Base-by-base conservation (phyloP, 2,888 invertebrate species). In the Athalia rosae region DNA sequence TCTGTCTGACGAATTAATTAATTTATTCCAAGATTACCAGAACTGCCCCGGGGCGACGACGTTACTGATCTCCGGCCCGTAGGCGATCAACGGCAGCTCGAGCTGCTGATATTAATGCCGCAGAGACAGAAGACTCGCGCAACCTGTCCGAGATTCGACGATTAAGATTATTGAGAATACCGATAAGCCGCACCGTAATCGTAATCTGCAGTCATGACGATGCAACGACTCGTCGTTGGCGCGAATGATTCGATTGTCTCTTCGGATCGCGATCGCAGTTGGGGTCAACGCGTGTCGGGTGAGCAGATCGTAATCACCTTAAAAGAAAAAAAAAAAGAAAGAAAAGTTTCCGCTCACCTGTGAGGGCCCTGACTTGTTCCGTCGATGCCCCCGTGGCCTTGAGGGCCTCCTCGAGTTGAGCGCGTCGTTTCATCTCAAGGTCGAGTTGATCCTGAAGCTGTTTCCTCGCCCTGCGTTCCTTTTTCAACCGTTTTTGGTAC, bases 401-500 rank as follows among this genome's bases (percentile, higher is more conserved):
- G 76, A 95, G 91, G 64, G 95, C 95, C 81, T 96, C 96, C 88
- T 96, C 96, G 79, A 95, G 92, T 88, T 96, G 95, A 83, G 93
- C 92, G 88, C 95, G 93, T 90, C 95, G 92, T 90, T 96, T 96
- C 85, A 95, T 92, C 90, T 97, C 97, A 84, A 93, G 89, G 83
- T 96, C 96, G 81, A 97, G 91, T 87, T 97, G 96, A 83, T 97
- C 96, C 87, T 97, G 97, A 78, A 97, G 92, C 84, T 95, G 93
- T 87, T 95, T 94, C 85, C 97, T 93, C 81, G 94, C 94, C 89
- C 96, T 94, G 83, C 95, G 93, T 89, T 98, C 98, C 86, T 96
- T 95, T 92, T 97, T 95, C 91, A 97, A 93, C 80, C 97, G 94
- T 90, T 97, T 97, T 90, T 97, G 97, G 90, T 96, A 96, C 89